Conservation (phyloP, 1,140 invertebrate species). For the Plodia interpunctella region DNA sequence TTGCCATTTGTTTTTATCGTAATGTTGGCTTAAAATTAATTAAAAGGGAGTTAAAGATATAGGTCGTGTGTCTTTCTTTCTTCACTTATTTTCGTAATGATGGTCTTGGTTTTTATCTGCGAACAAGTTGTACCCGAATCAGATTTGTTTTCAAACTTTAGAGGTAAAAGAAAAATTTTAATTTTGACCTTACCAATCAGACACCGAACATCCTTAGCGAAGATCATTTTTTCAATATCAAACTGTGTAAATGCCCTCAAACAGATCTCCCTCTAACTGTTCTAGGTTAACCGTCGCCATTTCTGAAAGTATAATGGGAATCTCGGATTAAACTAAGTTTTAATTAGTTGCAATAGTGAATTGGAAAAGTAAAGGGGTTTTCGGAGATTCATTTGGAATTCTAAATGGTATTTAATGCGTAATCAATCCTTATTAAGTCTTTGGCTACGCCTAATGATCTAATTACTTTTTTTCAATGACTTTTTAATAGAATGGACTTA, state of each 20-base stretch:
- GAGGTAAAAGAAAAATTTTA: too few relatives aligned
- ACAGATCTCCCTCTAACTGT: constrained; percentile 27
- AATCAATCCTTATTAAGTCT: constrained; percentile 13
- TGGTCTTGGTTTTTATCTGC: too few relatives aligned
- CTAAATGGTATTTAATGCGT: constrained; percentile 25
- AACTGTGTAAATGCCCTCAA: constrained; percentile 31
- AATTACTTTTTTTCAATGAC: not conserved
- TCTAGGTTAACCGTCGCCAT: constrained; percentile 51
- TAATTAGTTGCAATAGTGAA: constrained; percentile 68
- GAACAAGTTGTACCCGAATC: too few relatives aligned
- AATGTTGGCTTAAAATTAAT: too few relatives aligned
- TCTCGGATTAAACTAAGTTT: constrained; percentile 65
- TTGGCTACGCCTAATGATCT: not conserved
- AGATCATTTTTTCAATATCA: constrained; percentile 4
- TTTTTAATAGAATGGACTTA: too few relatives aligned
- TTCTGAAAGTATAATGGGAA: constrained; percentile 63
- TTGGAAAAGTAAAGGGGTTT: constrained; percentile 50
- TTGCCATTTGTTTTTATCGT: too few relatives aligned
- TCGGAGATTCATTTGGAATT: constrained; percentile 40
- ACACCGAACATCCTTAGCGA: too few relatives aligned
- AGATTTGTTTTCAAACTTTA: too few relatives aligned
- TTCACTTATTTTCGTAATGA: too few relatives aligned
- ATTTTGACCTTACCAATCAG: too few relatives aligned
- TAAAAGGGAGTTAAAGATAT: too few relatives aligned
- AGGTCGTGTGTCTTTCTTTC: too few relatives aligned